A percentile compares a stretch with the other conserved stretches of the same genome.
These are phyloP conservation scores for Allochrocebus solatus DNA, from an alignment of 2,797 vertebrate species.

Conservation along the genomic window DNA sequence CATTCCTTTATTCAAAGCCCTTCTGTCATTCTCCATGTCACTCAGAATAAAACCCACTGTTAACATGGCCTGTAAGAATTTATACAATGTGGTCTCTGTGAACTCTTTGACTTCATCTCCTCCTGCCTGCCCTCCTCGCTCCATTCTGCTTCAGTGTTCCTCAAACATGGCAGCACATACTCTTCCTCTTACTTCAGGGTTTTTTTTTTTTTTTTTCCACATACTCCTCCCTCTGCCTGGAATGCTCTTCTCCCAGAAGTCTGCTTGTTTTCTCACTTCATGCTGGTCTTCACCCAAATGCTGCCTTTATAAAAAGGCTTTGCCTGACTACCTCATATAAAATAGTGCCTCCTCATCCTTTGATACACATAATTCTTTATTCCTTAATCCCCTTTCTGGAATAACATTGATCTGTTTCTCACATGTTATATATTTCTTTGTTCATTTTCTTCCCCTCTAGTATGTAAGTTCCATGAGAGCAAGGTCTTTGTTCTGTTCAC, in stretches of 20 bases:
- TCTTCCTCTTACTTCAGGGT: not conserved
- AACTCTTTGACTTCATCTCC: not conserved
- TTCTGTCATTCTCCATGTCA: not conserved
- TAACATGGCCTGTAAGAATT: not conserved
- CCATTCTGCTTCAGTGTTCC: not conserved
- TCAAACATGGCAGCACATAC: not conserved
- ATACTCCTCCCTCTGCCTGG: not conserved
- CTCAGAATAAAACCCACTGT: not conserved
- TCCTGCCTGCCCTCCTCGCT: rapidly evolving
- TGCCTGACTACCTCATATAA: not conserved
- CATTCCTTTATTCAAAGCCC: not conserved
- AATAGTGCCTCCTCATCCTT: not conserved
- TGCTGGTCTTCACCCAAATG: not conserved
- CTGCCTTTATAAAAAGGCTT: not conserved
- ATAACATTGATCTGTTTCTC: not conserved
- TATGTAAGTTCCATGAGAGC: not conserved
- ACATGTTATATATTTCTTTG: not conserved
- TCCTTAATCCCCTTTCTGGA: not conserved
- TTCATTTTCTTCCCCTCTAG: not conserved
- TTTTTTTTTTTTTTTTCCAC: not conserved
- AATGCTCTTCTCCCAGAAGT: not conserved
- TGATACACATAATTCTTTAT: not conserved
- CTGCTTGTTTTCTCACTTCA: not conserved
- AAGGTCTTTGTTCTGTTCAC: not conserved
- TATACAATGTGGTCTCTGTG: not conserved